Evolutionary conservation across 2,113 vertebrate species (phyloP), one percentile per base, ranked within the genome.

Genomic region (Triplophysa tibetana): DNA sequence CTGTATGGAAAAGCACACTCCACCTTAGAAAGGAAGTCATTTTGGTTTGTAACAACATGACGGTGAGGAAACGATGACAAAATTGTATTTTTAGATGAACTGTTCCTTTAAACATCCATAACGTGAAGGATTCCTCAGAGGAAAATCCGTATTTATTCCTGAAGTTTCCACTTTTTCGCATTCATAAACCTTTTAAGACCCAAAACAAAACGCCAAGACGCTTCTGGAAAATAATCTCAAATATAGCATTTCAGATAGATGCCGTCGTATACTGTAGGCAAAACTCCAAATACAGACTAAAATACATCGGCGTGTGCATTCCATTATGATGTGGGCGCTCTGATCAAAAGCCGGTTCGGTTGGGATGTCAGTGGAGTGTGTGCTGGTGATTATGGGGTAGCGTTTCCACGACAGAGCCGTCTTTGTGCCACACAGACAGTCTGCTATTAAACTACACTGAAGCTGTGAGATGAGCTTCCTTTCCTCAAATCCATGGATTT

Each of bases 361-460:
- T 12, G 16, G 33, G 21, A 75, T 48, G 62, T 26, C 56, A 64
- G 60, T 52, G 48, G 45, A 75, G 62, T 56, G 29, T 81, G 61
- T 48, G 56, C 26, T 66, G 54, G 68, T 79, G 67, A 84, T 82
- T 77, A 82, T 68, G 70, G 70, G 56, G 64, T 79, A 17, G 52
- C 16, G 80, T 81, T 85, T 80, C 86, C 43, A 80, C 41, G 77
- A 78, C 78, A 80, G 78, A 70, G 70, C 60, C 21, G 45, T 65
- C 73, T 81, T 24, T 75, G 78, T 70, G 67, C 50, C 80, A 63
- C 72, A 73, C 43, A 66, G 29, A 29, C 62, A 60, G 5, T 26
- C 48, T 62, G 26, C 8, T 52, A 75, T 33, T 61, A 58, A 38
- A n/a, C 13, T 24, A 8, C 45, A 50, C 60, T 62, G 5, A 38